A percentile compares a stretch with the other conserved stretches of the same genome.
Evolutionary conservation across 2,797 vertebrate genomes (phyloP).

Genomic region (Pelobates cultripes): DNA sequence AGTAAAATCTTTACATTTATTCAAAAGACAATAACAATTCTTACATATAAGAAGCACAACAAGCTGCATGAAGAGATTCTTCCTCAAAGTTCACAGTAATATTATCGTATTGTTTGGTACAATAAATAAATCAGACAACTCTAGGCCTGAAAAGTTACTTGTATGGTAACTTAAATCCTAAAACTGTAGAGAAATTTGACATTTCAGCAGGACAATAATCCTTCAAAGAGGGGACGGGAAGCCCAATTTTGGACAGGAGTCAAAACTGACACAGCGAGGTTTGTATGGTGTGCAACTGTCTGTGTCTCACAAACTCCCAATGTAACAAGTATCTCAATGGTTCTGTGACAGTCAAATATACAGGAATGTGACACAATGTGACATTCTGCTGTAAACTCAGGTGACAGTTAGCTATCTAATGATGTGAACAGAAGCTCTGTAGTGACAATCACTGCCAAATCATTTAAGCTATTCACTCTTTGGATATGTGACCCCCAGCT

Average conservation of each 20-base stretch:
- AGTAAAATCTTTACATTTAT: too few species aligned
- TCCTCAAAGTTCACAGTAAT: too few species aligned
- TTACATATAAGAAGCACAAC: too few species aligned
- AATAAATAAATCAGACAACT: too few species aligned
- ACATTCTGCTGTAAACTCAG: constrained; percentile 5
- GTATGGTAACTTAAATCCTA: too few species aligned
- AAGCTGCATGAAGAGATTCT: too few species aligned
- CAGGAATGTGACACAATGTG: constrained; percentile 21
- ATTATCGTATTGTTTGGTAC: too few species aligned
- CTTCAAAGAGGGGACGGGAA: background rate
- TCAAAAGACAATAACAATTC: too few species aligned
- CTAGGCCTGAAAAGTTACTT: too few species aligned
- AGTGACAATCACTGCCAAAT: constrained; percentile 1
- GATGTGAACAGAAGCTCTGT: background rate
- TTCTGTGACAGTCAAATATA: background rate
- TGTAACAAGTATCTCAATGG: background rate
- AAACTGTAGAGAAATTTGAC: background rate
- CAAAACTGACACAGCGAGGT: background rate
- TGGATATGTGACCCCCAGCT: background rate
- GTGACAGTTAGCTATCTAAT: constrained; percentile 5
- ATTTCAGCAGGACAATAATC: background rate
- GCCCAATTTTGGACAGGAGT: background rate
- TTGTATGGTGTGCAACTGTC: background rate
- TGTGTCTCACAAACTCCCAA: background rate
- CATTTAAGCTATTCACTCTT: background rate